Base-by-base conservation (phyloP, 1,140 invertebrate genomes). In the Theocolax elegans region DNA sequence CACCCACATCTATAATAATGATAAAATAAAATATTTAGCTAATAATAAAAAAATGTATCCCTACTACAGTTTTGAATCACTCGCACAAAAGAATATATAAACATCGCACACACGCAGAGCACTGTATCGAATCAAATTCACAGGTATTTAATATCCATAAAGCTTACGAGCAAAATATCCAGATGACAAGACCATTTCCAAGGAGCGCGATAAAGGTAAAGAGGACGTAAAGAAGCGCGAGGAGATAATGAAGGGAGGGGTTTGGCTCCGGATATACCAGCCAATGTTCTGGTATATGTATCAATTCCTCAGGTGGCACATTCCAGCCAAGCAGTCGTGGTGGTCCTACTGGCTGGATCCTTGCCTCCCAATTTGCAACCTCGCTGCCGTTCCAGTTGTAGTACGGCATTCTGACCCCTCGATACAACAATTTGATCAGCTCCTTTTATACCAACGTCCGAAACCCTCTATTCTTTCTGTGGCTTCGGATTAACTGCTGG, bases 141-240 rank as follows among this genome's bases (percentile, higher is more conserved):
- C n/a, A n/a, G n/a, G n/a, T n/a, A n/a, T n/a, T n/a, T n/a, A n/a
- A n/a, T n/a, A n/a, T n/a, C n/a, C n/a, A n/a, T n/a, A n/a, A n/a
- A 35, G 88, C 89, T 89, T 86, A 94, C 89, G 92, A 89, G 67
- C 90, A 89, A 82, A 97, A 97, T 73, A 97, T 92, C 89, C 93
- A 97, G 74, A 97, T 91, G 71, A 97, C 95, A 19, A 96, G 86
- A 31, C 94, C 93, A 82, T 97, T 97, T 71, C 95, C 95, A 2
- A 92, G 79, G 1, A 95, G 84, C 3, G 94, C 89, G 23, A 92
- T 88, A 42, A 94, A 89, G 17, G 93, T 94, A 67, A 96, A 93
- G 51, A 92, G 87, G 27, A 91, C 89, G 78, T 96, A 97, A 72
- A 94, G 85, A 62, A 96, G 86, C 1, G 91, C 95, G 2, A 97